Evolutionary conservation across 1,140 invertebrate species (phyloP), one percentile per base, ranked within the genome.

Genomic region (Oscheius sp.): DNA sequence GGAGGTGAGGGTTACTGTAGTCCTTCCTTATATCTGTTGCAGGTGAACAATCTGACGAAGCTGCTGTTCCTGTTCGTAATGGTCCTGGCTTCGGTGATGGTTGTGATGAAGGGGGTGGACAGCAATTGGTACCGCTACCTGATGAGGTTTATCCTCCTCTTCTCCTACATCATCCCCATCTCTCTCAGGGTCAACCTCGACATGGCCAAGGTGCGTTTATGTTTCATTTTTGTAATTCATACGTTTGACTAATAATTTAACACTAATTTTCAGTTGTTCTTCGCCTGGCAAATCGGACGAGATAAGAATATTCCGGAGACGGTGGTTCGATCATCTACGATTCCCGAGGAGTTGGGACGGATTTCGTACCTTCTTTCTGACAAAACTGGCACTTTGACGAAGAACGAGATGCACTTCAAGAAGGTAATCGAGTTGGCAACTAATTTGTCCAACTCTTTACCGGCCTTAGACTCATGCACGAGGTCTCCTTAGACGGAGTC

Each of bases 101-200:
- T 99, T 88, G 68, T 79, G 26, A 79, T 78, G 80, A 75, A 84
- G 58, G 68, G 69, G n/a, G 36, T 71, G 1, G 69, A 83, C 52
- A 59, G 65, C 13, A 73, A 77, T 29, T 99, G 97, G 97, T 97
- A 95, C 84, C 87, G 91, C 75, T 98, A 98, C 84, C 90, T 96
- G 87, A 96, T 98, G 86, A 88, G 96, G 80, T 99, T 98, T 84
- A 90, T 98, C 66, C 88, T 99, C 7, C 88, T 99, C 0, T 99
- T 99, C 86, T 98, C 95, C 0, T 99, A 99, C 86, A 98, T 99
- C 70, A 98, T 99, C 84, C 96, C 96, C 18, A 95, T 99, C 75
- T 93, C 91, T 90, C 89, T 99, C 79, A 87, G 96, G 74, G 95
- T 99, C 0, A 99, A 99, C 87, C 88, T 99, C 68, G 97, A 99